Conservation (phyloP, 2,888 invertebrate species). For the Entomobrya multifasciata region DNA sequence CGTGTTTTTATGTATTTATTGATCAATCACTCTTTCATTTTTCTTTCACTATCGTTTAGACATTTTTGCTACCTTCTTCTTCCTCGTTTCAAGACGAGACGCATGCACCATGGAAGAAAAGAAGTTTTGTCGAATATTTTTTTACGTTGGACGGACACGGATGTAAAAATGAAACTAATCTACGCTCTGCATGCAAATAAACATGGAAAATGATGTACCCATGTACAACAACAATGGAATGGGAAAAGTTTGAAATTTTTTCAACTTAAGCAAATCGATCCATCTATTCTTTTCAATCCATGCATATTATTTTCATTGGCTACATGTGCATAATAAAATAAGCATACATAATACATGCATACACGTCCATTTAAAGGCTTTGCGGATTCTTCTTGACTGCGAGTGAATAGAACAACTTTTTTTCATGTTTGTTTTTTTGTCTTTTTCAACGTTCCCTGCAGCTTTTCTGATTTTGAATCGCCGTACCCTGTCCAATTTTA, state of each 20-base stretch:
- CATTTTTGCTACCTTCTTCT: slow-evolving; percentile 3
- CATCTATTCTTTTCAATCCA: neutral
- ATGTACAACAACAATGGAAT: neutral
- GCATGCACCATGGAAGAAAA: neutral
- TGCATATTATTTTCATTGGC: neutral
- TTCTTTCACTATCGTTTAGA: neutral
- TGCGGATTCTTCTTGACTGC: neutral
- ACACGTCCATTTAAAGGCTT: neutral
- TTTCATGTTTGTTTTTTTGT: slow-evolving; percentile 10
- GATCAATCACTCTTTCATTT: slow-evolving; percentile 33
- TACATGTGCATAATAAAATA: neutral
- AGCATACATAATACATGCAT: neutral
- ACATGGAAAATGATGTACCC: neutral
- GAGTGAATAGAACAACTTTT: neutral
- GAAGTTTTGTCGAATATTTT: slow-evolving; percentile 1
- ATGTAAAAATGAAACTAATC: slow-evolving; percentile 8
- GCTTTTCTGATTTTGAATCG: slow-evolving; percentile 31
- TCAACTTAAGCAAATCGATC: slow-evolving; percentile 24
- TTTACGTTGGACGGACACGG: slow-evolving; percentile 15
- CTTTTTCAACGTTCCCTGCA: slow-evolving; percentile 37
- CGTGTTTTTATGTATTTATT: neutral
- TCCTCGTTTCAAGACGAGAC: neutral
- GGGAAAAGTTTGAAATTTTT: neutral
- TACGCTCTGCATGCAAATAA: neutral
- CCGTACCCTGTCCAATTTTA: slow-evolving; percentile 39